Base-by-base conservation (phyloP, 2,888 invertebrate genomes). In the Himalopsyche anomala region DNA sequence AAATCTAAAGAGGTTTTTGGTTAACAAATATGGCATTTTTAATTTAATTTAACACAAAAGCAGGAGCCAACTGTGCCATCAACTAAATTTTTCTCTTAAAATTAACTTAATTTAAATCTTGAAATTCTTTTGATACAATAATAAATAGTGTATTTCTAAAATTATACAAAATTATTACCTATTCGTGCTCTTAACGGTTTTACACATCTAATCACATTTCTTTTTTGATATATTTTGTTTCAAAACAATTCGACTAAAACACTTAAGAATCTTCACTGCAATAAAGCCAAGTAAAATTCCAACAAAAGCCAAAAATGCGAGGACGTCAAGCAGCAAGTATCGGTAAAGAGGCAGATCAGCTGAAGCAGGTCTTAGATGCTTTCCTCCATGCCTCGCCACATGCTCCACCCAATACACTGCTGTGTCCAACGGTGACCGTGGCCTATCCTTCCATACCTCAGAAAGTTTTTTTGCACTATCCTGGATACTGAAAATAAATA, bases 321-420 rank as follows among this genome's bases (percentile, higher is more conserved):
- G 88, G 55, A 93, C 92, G 89, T 93, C 93, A 84, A 93, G 88
- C 82, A 93, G 92, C 4, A 91, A 89, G 87, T 92, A 91, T 87
- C 92, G 91, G 90, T 93, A 92, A 89, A 91, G 89, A 0, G 93
- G 92, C 19, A 91, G 88, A 56, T 89, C 90, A 0, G 91, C 91
- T 89, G 92, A 91, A 69, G 90, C 89, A 85, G 92, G 90, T 88
- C 90, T 90, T 3, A 93, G 90, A 89, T 93, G 88, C 9, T 40
- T 62, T 36, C 88, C 88, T 19, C 88, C 88, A 69, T 87, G 93
- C 36, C 92, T 90, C 45, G 94, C 90, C 42, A 94, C 92, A 86
- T 94, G 91, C 87, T 95, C 95, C 45, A 93, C 92, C 92, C 94
- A 94, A 91, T 93, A 95, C 0, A 94, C 91, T 0, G 94, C 94